phyloP scores from a whole-genome alignment of 2,797 vertebrate species.

The Chelmon rostratus region DNA sequence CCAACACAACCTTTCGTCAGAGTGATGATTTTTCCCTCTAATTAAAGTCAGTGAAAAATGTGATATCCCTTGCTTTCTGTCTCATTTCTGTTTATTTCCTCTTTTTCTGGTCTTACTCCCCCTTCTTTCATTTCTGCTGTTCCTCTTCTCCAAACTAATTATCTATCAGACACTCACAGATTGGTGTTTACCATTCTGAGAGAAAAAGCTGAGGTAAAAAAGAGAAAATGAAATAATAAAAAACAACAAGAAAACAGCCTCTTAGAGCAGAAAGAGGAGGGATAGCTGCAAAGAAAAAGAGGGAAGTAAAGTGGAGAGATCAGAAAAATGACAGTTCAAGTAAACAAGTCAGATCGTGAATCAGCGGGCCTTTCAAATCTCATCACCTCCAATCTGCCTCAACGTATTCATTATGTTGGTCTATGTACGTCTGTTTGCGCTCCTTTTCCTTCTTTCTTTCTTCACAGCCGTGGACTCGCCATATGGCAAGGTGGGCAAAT shows the following conservation, averaged over 20 bases:
- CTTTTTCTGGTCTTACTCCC: neutral
- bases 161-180: slow-evolving; percentile 20
- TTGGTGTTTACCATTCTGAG: slow-evolving; percentile 13
- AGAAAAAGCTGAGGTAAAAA: neutral
- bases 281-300: neutral
- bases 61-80: slow-evolving; percentile 19
- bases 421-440: neutral
- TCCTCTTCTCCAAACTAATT: slow-evolving; percentile 34
- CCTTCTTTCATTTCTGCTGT: neutral
- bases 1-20: slow-evolving; percentile 40
- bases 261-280: neutral
- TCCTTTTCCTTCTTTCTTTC: slow-evolving; percentile 14
- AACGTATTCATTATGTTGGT: slow-evolving; percentile 35
- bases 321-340: slow-evolving; percentile 31
- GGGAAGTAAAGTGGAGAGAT: slow-evolving; percentile 13
- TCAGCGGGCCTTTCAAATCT: slow-evolving; percentile 36
- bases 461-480: neutral
- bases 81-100: slow-evolving; percentile 13
- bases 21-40: slow-evolving; percentile 44
- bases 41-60: slow-evolving; percentile 52
- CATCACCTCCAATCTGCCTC: slow-evolving; percentile 29
- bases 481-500: no score
- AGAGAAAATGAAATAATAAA: neutral
- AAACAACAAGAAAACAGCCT: slow-evolving; percentile 8
- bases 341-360: slow-evolving; percentile 24